Conservation (phyloP, 2,888 invertebrate genomes). For the Tubiluchus corallicola region DNA sequence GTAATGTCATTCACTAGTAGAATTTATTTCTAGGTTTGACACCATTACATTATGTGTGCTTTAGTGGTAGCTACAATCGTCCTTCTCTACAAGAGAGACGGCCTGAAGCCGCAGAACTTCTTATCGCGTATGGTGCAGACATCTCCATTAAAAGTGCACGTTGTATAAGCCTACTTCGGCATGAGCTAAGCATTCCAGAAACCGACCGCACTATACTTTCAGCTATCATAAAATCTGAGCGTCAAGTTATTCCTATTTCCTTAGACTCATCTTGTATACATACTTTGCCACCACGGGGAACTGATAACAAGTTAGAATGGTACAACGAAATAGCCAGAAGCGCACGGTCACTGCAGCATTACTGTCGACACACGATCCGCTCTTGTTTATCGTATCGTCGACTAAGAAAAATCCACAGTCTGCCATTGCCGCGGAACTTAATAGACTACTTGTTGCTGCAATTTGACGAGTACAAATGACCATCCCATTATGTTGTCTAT, state of each 20-base stretch:
- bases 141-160: constrained; percentile 19
- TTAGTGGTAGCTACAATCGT: constrained; percentile 19
- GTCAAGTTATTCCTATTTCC: constrained; percentile 18
- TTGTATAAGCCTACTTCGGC: constrained; percentile 19
- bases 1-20: neutral
- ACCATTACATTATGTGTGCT: constrained; percentile 25
- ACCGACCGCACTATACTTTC: constrained; percentile 13
- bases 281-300: neutral
- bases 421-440: constrained; percentile 21
- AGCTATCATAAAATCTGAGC: constrained; percentile 21
- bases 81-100: no score
- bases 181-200: constrained; percentile 17
- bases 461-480: constrained; percentile 11
- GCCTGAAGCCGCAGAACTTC: constrained; percentile 21
- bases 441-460: constrained; percentile 20
- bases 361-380: constrained; percentile 21
- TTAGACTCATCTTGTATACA: constrained; percentile 13
- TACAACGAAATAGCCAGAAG: constrained; percentile 18
- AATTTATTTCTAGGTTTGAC: constrained; percentile 18
- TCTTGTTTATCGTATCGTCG: constrained; percentile 17
- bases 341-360: constrained; percentile 24
- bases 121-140: constrained; percentile 24
- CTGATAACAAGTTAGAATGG: constrained; percentile 19
- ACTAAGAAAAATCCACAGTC: constrained; percentile 17
- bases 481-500: no score